These are phyloP conservation scores for Sebastes nivosus DNA, from an alignment of 2,797 vertebrate species.

Conservation along the genomic window DNA sequence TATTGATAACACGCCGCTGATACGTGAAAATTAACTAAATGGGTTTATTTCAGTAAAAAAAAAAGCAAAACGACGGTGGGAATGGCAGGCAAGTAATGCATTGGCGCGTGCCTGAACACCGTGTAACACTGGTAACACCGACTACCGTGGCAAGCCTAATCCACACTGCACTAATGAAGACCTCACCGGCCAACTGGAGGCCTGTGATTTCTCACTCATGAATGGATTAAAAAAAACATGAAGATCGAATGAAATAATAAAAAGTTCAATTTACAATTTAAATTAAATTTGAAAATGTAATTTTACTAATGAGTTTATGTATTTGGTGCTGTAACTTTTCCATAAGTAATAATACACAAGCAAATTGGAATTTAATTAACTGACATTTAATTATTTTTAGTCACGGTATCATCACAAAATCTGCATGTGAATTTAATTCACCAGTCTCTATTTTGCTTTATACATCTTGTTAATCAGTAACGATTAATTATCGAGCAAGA, in stretches of 20 bases:
- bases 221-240: background rate
- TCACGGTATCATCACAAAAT: background rate
- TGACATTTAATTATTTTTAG: background rate
- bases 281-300: background rate
- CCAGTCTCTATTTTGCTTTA: background rate
- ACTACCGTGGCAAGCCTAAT: background rate
- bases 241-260: background rate
- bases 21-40: too few species aligned
- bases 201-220: background rate
- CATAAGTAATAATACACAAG: background rate
- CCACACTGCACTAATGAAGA: background rate
- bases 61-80: too few species aligned
- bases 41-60: too few species aligned
- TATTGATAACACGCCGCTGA: too few species aligned
- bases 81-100: too few species aligned
- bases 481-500: background rate
- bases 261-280: background rate
- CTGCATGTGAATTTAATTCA: background rate
- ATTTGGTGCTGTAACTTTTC: background rate
- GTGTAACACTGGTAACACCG: too few species aligned
- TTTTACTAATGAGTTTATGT: background rate
- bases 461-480: constrained; percentile 2
- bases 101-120: too few species aligned
- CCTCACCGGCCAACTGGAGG: background rate
- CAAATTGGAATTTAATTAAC: background rate